Percentiles rank a stretch among this genome's conserved stretches.
These are phyloP conservation scores for Mesembrinibis cayennensis DNA, from an alignment of 2,113 vertebrate species.

Conservation along the genomic window DNA sequence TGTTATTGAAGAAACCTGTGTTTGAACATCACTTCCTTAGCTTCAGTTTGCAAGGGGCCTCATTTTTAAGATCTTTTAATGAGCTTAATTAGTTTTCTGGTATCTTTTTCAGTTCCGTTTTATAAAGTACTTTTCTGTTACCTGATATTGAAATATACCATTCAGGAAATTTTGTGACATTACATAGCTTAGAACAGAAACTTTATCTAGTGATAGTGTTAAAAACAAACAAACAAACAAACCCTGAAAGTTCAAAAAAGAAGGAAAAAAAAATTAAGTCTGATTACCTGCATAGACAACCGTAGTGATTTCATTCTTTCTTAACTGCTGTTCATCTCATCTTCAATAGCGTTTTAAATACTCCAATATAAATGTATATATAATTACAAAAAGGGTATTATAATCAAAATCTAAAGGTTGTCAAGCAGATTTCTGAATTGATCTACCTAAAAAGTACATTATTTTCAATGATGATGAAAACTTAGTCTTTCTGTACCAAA, in stretches of 20 bases:
- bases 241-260: not conserved
- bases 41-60: not conserved
- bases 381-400: not conserved
- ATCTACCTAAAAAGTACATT: not conserved
- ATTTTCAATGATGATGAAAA: not conserved
- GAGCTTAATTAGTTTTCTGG: not conserved
- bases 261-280: not conserved
- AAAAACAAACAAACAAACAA: not conserved
- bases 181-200: not conserved
- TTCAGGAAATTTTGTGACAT: not conserved
- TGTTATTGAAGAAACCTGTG: not conserved
- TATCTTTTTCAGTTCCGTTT: not conserved
- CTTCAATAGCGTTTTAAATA: not conserved
- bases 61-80: not conserved
- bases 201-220: not conserved
- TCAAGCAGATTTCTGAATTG: not conserved
- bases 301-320: not conserved
- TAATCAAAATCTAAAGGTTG: not conserved
- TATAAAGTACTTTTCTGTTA: not conserved
- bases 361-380: not conserved
- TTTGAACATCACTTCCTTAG: not conserved
- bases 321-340: not conserved
- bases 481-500: not conserved
- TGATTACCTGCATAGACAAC: not conserved
- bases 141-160: not conserved